Evolutionary conservation across 2,113 vertebrate species (phyloP), one percentile per base, ranked within the genome.

Genomic region (Dermatemys mawii): DNA sequence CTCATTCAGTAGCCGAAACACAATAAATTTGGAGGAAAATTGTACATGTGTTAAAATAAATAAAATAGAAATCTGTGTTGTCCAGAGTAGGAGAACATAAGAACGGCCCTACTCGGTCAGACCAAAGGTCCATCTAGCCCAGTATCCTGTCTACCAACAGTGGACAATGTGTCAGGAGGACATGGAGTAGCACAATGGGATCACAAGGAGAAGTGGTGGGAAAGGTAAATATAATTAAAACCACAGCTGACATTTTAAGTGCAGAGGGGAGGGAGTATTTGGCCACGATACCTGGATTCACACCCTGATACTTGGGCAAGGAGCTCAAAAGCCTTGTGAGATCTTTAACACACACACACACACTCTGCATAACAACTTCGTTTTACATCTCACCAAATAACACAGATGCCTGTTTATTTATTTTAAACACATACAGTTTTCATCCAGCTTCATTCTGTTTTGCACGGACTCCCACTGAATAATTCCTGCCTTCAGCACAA

Each of bases 261-360:
- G 29, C 29, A 27, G 11, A 22, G 54, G 55, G 27, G 27, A 32
- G 29, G 6, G 27, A 4, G 27, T 29, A 57, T 32, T 29, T 53
- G 78, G 54, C 41, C 60, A 44, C 78, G 29, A 78, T 83, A 88
- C 41, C 73, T 86, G 73, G 86, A 75, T 86, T 86, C 13, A 85
- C 14, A 44, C 51, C 51, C 53, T 57, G 22, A 91, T 73, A 38
- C 35, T 46, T 49, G 2, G 2, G 13, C 29, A 86, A 51, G 32
- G 12, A 53, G 4, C 73, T 16, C 26, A 41, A 50, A 29, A 51
- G 27, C 16, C 48, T 38, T 2, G 5, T 8, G 6, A 76, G 29
- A 29, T 12, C 12, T 75, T 67, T 21, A 29, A 32, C 5, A 21
- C 0, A 0, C 22, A 16, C 48, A 81, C 60, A 81, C 17, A 13